Percentiles rank a stretch among this genome's conserved stretches.
Evolutionary conservation across 2,797 vertebrate species (phyloP).

Genomic region (Muscicapa comitata): DNA sequence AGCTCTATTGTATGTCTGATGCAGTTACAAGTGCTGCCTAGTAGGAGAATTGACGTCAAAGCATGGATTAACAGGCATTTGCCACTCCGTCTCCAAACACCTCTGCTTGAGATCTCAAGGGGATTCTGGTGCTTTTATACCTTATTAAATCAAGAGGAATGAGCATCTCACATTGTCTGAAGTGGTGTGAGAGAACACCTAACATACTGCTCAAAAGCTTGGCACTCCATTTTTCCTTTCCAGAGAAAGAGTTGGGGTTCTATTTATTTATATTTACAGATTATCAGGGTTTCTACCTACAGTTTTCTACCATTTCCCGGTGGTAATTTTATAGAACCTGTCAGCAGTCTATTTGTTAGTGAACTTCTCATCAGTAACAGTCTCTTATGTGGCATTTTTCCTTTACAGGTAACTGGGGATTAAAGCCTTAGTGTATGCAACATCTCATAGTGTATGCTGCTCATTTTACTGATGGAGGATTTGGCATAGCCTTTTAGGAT

Average conservation of each 20-base stretch:
- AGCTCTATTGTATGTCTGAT: conserved; percentile 30
- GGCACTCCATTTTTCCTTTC: background rate
- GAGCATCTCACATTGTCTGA: background rate
- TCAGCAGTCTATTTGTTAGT: background rate
- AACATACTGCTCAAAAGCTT: background rate
- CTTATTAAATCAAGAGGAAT: conserved; percentile 2
- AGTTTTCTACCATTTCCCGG: background rate
- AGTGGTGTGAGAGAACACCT: background rate
- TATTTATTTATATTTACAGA: background rate
- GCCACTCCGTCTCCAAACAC: conserved; percentile 13
- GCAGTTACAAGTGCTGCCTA: conserved; percentile 33
- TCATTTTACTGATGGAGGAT: background rate
- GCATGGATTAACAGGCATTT: conserved; percentile 31
- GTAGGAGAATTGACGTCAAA: conserved; percentile 43
- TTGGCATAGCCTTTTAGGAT: background rate
- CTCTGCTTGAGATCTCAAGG: conserved; percentile 8
- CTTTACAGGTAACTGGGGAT: background rate
- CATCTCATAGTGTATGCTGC: background rate
- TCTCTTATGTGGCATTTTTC: background rate
- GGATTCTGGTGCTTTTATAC: conserved; percentile 1
- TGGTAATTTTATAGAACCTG: background rate
- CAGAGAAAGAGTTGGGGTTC: background rate
- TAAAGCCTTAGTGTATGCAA: background rate
- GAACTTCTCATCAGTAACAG: background rate
- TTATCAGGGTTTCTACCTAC: background rate